Conservation (phyloP, 2,888 invertebrate species). For the Drosophila melanosoma region DNA sequence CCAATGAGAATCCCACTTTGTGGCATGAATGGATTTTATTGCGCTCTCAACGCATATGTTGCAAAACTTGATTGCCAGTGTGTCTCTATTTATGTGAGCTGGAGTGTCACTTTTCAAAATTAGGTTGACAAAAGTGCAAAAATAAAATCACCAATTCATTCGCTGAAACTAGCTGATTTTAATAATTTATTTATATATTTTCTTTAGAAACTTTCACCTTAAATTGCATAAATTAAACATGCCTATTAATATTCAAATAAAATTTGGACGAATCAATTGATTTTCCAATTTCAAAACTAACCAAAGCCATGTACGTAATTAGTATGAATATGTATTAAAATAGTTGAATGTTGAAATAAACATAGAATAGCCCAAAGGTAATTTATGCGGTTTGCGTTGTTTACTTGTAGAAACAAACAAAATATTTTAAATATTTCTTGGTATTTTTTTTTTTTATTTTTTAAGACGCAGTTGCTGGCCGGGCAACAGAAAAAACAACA, state of each 20-base stretch:
- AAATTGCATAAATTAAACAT: background rate
- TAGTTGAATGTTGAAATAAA: background rate
- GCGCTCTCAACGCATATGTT: slow-evolving; percentile 62
- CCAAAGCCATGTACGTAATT: background rate
- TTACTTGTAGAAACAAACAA: slow-evolving; percentile 50
- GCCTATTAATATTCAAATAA: background rate
- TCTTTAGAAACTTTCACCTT: background rate
- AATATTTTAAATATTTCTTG: slow-evolving; percentile 38
- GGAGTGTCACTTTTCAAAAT: slow-evolving; percentile 4
- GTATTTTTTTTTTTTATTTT: slow-evolving; percentile 18
- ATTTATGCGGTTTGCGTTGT: slow-evolving; percentile 27
- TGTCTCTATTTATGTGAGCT: slow-evolving; percentile 15
- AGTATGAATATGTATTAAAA: background rate
- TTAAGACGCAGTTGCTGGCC: slow-evolving; percentile 53
- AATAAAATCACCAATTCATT: background rate
- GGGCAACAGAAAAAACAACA: slow-evolving; percentile 37
- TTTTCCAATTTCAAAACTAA: background rate
- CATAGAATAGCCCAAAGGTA: slow-evolving; percentile 3
- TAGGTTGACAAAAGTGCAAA: background rate
- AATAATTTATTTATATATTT: background rate
- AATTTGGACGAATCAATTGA: background rate
- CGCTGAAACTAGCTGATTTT: background rate
- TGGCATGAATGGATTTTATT: slow-evolving; percentile 20
- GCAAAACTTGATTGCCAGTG: slow-evolving; percentile 52
- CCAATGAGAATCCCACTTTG: slow-evolving; percentile 11